These are phyloP conservation scores for Ceratina japonica DNA, from an alignment of 1,140 invertebrate species.

Conservation along the genomic window DNA sequence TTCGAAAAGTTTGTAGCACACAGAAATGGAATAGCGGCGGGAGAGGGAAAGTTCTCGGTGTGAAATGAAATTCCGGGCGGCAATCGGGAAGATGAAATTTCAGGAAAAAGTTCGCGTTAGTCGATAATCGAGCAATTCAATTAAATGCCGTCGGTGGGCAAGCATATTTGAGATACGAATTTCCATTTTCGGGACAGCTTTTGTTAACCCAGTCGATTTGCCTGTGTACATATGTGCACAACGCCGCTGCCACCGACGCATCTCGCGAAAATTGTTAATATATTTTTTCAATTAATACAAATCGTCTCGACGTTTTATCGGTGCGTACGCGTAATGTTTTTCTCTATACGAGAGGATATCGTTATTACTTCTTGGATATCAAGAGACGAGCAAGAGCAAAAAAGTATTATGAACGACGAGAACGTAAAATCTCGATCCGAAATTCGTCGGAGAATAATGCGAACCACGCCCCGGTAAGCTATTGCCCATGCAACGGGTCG, in stretches of 20 bases:
- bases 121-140: conserved; percentile 43
- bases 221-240: conserved; percentile 6
- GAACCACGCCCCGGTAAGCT: conserved; percentile 46
- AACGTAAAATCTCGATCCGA: not conserved
- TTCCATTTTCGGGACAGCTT: conserved; percentile 45
- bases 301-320: too few relatives aligned
- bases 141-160: conserved; percentile 29
- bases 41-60: not conserved
- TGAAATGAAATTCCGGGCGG: conserved; percentile 44
- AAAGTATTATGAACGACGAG: too few relatives aligned
- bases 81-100: conserved; percentile 49
- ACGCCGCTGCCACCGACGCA: not conserved
- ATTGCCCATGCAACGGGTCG: conserved; percentile 33
- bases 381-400: too few relatives aligned
- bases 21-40: not conserved
- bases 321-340: not conserved
- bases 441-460: conserved; percentile 31
- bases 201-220: conserved; percentile 5
- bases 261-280: not conserved
- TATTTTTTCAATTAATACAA: conserved; percentile 4
- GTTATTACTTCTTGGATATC: not conserved
- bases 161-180: conserved; percentile 47
- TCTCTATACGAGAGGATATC: too few relatives aligned
- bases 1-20: not conserved
- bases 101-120: conserved; percentile 47